phyloP scores from a whole-genome alignment of 64 coral and sea anemone genomes.

The Hydrozoanthus tunicans region DNA sequence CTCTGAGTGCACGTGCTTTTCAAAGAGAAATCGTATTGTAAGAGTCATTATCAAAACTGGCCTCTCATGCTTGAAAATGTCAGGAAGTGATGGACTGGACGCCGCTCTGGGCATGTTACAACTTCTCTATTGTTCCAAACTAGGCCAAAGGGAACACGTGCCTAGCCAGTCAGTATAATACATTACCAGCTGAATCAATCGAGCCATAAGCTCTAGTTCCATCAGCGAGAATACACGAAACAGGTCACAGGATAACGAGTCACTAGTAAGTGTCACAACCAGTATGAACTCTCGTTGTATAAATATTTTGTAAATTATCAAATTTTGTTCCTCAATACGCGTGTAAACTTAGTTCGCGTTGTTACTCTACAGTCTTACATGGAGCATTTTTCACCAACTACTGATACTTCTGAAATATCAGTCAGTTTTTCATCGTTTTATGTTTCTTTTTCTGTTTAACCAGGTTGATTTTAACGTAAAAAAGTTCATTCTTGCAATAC shows the following conservation, averaged over 20 bases:
- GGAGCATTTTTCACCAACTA: not conserved
- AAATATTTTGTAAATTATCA: not conserved
- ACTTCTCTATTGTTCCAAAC: not conserved
- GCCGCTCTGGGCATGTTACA: not conserved
- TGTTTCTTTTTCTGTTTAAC: not conserved
- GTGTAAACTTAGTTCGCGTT: not conserved
- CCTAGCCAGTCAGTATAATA: constrained; percentile 17
- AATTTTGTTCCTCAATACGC: not conserved
- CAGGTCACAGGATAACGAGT: not conserved
- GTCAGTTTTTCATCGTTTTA: not conserved
- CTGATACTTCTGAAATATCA: constrained; percentile 2
- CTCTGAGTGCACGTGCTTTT: constrained; percentile 81
- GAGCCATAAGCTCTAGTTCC: constrained; percentile 15
- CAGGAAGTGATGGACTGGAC: constrained; percentile 30
- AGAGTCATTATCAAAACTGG: constrained; percentile 59
- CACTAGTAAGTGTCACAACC: not conserved
- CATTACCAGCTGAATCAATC: constrained; percentile 23
- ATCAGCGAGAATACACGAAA: constrained; percentile 47
- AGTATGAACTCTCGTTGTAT: not conserved
- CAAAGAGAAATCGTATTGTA: constrained; percentile 84
- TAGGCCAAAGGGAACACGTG: constrained; percentile 39
- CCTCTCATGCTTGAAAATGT: constrained; percentile 68
- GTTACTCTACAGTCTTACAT: constrained; percentile 18
- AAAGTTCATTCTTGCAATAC: not conserved
- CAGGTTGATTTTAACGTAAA: constrained; percentile 13